These are phyloP conservation scores for Teleogryllus occipitalis DNA, from an alignment of 1,140 invertebrate genomes.

Conservation along the genomic window DNA sequence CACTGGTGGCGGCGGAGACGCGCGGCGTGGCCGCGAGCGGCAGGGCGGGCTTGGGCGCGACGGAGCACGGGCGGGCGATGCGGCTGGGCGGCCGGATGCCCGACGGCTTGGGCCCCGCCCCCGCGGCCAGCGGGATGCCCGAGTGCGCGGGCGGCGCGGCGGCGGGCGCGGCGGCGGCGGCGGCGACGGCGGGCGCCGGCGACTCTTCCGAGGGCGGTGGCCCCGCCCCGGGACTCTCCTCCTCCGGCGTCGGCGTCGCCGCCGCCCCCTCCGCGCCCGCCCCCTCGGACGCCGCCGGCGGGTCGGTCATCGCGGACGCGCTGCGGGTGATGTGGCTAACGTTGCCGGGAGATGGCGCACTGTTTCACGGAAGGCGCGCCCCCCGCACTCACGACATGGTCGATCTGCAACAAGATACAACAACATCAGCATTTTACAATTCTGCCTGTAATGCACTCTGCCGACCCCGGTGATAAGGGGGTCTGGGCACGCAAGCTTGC, in stretches of 20 bases:
- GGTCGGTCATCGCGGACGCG: neutral
- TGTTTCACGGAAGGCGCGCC: neutral
- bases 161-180: too few species aligned
- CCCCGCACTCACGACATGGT: neutral
- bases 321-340: neutral
- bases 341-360: neutral
- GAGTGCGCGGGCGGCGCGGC: neutral
- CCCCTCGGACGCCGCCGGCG: too few species aligned
- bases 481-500: too few species aligned
- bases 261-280: neutral
- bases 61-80: constrained; percentile 48
- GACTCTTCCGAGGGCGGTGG: neutral
- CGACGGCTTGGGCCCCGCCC: constrained; percentile 37
- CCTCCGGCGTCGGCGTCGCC: too few species aligned
- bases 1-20: constrained; percentile 30
- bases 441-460: too few species aligned
- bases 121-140: neutral
- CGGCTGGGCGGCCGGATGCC: constrained; percentile 51
- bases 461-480: too few species aligned
- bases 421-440: too few species aligned
- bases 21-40: constrained; percentile 43
- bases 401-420: neutral
- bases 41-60: constrained; percentile 47
- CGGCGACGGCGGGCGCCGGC: too few species aligned
- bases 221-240: too few species aligned